A percentile compares a stretch with the other conserved stretches of the same genome.
Conservation (phyloP, 2,888 invertebrate genomes). For the Cyaniris semiargus region DNA sequence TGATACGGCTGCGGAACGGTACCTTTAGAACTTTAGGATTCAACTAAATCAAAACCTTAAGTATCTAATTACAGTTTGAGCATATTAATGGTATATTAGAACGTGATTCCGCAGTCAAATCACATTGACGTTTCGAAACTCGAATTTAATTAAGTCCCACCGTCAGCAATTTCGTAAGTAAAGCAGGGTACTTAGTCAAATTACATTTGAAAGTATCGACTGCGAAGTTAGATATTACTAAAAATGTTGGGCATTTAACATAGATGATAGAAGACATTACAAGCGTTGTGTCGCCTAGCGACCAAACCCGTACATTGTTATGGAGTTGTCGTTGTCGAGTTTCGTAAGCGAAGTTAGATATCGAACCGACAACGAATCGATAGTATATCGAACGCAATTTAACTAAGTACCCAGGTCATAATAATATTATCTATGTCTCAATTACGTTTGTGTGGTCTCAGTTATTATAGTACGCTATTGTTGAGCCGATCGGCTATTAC, state of each 20-base stretch:
- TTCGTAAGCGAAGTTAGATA: not conserved
- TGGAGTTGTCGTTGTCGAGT: not conserved
- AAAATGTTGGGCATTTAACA: too few relatives aligned
- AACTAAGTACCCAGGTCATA: conserved; percentile 43
- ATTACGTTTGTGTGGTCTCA: conserved; percentile 74
- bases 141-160: conserved; percentile 54
- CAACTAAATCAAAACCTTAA: not conserved
- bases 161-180: conserved; percentile 47
- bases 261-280: too few relatives aligned
- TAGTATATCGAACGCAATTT: not conserved
- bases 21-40: not conserved
- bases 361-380: not conserved
- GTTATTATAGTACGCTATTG: conserved; percentile 64
- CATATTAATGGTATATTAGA: conserved; percentile 17
- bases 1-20: too few relatives aligned
- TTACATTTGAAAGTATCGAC: not conserved
- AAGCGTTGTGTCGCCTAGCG: not conserved
- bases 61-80: not conserved
- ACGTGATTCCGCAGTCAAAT: conserved; percentile 21
- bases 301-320: not conserved
- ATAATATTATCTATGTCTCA: conserved; percentile 70
- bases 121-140: conserved; percentile 46
- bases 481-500: conserved; percentile 72
- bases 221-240: too few relatives aligned
- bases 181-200: conserved; percentile 12